Percentiles rank a stretch among this genome's conserved stretches.
Evolutionary conservation across 2,797 vertebrate genomes (phyloP).

Genomic region (Pyrocephalus nanus): DNA sequence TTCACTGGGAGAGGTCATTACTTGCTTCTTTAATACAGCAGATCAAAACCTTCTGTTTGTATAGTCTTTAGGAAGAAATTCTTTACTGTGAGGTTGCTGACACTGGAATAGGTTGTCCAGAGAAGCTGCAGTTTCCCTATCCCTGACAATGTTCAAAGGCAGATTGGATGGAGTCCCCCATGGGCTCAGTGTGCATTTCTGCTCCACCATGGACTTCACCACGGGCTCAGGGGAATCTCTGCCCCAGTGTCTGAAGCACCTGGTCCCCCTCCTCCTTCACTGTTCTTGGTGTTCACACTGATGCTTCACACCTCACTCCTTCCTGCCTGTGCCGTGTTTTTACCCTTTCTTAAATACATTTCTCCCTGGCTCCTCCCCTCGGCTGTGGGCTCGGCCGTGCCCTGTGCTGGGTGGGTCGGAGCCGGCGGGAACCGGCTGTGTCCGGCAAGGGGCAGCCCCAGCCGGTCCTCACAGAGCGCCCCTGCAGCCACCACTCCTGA

Average conservation of each 20-base stretch:
- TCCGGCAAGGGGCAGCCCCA: too few relatives aligned
- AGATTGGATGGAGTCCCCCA: neutral
- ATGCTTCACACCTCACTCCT: neutral
- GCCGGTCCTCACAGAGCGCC: neutral
- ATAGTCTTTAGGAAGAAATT: neutral
- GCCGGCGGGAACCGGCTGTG: accelerated
- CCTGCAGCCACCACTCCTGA: accelerated
- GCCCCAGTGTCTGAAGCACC: neutral
- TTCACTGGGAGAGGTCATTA: neutral
- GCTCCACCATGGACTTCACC: neutral
- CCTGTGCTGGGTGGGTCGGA: accelerated
- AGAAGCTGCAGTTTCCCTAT: too few relatives aligned
- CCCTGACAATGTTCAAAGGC: neutral
- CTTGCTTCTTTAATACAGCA: neutral
- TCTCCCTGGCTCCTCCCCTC: accelerated
- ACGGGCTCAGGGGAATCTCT: neutral
- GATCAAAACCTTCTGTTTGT: neutral
- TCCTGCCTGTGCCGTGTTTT: neutral
- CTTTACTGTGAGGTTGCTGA: neutral
- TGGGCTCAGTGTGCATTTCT: neutral
- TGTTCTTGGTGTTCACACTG: accelerated
- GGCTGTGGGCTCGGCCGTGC: accelerated
- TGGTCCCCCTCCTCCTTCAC: neutral
- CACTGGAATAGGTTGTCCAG: neutral
- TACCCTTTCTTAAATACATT: neutral